Evolutionary conservation across 1,140 invertebrate species (phyloP).

Genomic region (Bombus waltoni): DNA sequence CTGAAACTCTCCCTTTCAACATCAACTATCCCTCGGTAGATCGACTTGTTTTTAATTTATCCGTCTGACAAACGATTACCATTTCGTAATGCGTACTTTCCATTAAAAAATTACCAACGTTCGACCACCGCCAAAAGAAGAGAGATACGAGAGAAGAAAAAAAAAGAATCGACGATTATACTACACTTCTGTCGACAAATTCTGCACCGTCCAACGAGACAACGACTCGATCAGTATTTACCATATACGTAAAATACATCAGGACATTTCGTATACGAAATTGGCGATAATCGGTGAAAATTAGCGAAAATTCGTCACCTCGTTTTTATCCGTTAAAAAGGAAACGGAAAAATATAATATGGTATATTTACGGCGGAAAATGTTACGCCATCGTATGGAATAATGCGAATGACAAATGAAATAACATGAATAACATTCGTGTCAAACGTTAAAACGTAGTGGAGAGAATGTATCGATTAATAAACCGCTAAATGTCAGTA

Average conservation of each 20-base stretch:
- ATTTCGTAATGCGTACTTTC: neutral
- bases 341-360: too few species aligned
- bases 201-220: too few species aligned
- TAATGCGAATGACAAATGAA: slow-evolving; percentile 32
- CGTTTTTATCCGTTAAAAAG: neutral
- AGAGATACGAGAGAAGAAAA: too few species aligned
- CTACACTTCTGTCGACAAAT: too few species aligned
- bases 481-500: slow-evolving; percentile 57
- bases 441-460: slow-evolving; percentile 39
- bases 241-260: too few species aligned
- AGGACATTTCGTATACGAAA: too few species aligned
- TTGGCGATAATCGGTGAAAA: too few species aligned
- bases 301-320: neutral
- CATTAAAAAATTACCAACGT: neutral
- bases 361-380: neutral
- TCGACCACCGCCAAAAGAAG: too few species aligned
- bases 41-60: neutral
- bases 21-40: too few species aligned
- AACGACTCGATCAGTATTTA: too few species aligned
- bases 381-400: neutral
- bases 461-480: slow-evolving; percentile 53
- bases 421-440: slow-evolving; percentile 43
- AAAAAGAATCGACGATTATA: too few species aligned
- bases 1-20: neutral
- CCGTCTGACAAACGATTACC: neutral